phyloP scores from a whole-genome alignment of 1,140 invertebrate species.

The Heliconius nattereri region DNA sequence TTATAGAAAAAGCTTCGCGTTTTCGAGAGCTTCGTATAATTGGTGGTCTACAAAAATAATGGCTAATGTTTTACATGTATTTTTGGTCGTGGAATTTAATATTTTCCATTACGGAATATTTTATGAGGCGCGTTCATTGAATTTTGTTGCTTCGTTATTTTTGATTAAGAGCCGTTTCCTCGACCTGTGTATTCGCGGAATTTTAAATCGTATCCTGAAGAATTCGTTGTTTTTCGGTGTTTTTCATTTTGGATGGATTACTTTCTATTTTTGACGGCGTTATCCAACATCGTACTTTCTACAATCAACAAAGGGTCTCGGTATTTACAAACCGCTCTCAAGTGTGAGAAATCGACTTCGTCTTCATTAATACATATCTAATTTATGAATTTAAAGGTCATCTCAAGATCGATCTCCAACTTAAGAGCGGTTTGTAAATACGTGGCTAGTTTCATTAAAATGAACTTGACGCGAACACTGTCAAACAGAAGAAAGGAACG shows the following conservation, averaged over 20 bases:
- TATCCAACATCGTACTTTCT: too few relatives aligned
- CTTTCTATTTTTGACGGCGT: not conserved
- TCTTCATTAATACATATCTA: too few relatives aligned
- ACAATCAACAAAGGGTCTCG: too few relatives aligned
- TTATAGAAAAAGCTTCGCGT: not conserved
- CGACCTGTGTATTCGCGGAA: slow-evolving; percentile 44
- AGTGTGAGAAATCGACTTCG: too few relatives aligned
- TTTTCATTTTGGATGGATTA: slow-evolving; percentile 12
- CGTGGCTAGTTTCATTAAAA: not conserved
- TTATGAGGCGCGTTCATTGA: slow-evolving; percentile 64
- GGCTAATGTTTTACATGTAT: slow-evolving; percentile 46
- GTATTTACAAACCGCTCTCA: too few relatives aligned
- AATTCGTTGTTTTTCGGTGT: slow-evolving; percentile 1
- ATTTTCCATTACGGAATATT: slow-evolving; percentile 61
- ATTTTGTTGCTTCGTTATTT: slow-evolving; percentile 57
- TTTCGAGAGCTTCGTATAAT: not conserved
- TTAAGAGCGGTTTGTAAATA: not conserved
- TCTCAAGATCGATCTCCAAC: too few relatives aligned
- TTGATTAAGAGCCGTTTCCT: slow-evolving; percentile 54
- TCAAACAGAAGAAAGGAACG: slow-evolving; percentile 3
- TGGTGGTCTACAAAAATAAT: slow-evolving; percentile 22
- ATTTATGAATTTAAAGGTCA: too few relatives aligned
- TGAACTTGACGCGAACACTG: not conserved
- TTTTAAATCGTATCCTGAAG: slow-evolving; percentile 44
- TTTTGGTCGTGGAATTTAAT: slow-evolving; percentile 61